Conservation (phyloP, 2,797 vertebrate species). For the Perdix hodgsoniae region DNA sequence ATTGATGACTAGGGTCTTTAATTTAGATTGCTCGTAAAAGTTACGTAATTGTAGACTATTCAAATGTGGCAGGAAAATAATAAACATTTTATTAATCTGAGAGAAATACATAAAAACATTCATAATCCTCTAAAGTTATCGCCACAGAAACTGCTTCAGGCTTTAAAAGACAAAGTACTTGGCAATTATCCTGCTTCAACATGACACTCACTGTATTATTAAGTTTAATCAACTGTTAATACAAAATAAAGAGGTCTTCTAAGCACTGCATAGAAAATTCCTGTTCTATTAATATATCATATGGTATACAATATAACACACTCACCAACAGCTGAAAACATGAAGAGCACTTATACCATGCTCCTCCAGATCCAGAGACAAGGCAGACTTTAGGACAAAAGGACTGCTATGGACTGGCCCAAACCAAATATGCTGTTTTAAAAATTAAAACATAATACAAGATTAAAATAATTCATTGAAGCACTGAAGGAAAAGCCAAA, state of each 20-base stretch:
- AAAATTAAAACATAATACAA: background rate
- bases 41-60: slow-evolving; percentile 59
- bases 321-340: background rate
- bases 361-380: background rate
- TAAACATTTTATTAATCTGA: slow-evolving; percentile 27
- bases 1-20: slow-evolving; percentile 51
- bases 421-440: background rate
- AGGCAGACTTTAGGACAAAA: background rate
- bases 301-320: background rate
- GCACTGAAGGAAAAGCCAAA: background rate
- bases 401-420: background rate
- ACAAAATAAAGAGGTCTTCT: background rate
- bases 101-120: background rate
- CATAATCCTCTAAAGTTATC: slow-evolving; percentile 42
- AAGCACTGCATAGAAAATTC: background rate
- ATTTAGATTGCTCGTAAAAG: slow-evolving; percentile 56
- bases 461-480: background rate
- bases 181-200: slow-evolving; percentile 35
- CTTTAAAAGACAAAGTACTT: slow-evolving; percentile 31
- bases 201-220: slow-evolving; percentile 23
- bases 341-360: background rate
- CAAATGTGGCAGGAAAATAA: slow-evolving; percentile 38
- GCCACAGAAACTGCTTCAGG: slow-evolving; percentile 8
- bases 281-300: background rate
- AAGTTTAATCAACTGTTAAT: slow-evolving; percentile 50